Evolutionary conservation across 2,888 invertebrate species (phyloP).

Genomic region (Amitus sp.): DNA sequence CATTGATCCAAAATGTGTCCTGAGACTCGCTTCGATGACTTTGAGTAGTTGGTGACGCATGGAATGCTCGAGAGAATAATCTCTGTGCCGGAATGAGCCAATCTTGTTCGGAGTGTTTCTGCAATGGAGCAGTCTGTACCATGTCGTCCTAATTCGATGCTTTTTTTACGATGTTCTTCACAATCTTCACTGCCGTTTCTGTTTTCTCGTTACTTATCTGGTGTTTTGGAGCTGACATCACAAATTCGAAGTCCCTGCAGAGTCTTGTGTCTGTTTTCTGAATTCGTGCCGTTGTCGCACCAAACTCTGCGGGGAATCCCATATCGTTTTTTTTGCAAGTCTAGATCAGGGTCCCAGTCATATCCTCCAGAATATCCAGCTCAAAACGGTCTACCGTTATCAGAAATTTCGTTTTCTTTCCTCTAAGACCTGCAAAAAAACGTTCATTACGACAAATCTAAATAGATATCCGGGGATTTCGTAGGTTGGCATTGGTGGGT

Average conservation of each 20-base stretch:
- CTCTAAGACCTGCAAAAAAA: slow-evolving; percentile 16
- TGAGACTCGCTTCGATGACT: no score
- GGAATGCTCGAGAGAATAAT: no score
- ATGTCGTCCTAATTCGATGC: slow-evolving; percentile 21
- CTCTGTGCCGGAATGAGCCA: no score
- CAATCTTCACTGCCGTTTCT: slow-evolving; percentile 19
- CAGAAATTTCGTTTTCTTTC: slow-evolving; percentile 6
- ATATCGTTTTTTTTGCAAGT: slow-evolving; percentile 8
- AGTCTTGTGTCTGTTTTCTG: slow-evolving; percentile 5
- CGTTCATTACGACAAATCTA: slow-evolving; percentile 18
- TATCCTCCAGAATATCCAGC: slow-evolving; percentile 2
- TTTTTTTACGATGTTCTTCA: slow-evolving; percentile 30
- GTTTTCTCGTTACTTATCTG: slow-evolving; percentile 27
- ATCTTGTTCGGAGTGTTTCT: no score
- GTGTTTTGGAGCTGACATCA: slow-evolving; percentile 19
- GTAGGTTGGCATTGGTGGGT: slow-evolving; percentile 16
- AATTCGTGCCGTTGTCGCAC: slow-evolving; percentile 20
- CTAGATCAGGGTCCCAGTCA: slow-evolving; percentile 5
- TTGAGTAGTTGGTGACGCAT: no score
- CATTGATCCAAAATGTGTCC: no score
- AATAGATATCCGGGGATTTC: slow-evolving; percentile 28
- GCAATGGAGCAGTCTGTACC: slow-evolving; percentile 29
- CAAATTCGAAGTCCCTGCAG: slow-evolving; percentile 16
- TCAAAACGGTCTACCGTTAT: slow-evolving; percentile 16
- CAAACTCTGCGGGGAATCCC: slow-evolving; percentile 9